Conservation (phyloP, 2,888 invertebrate species). For the Pharmacophagus antenor region DNA sequence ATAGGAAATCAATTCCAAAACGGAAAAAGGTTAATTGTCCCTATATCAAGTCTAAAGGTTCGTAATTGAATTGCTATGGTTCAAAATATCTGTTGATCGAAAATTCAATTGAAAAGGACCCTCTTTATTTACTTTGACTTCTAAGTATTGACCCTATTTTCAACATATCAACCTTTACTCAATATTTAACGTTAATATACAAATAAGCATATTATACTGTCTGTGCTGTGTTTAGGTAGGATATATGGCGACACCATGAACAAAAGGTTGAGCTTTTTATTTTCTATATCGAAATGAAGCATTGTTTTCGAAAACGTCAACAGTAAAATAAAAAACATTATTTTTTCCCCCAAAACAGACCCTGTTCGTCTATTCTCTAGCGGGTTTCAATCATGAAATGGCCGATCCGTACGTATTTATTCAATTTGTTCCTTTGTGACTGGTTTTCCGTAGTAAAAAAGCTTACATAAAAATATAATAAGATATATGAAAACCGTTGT, state of each 20-base stretch:
- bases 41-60: not conserved
- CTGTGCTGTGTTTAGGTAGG: too few relatives aligned
- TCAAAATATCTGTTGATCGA: not conserved
- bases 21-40: too few relatives aligned
- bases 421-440: conserved; percentile 4
- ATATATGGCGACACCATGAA: too few relatives aligned
- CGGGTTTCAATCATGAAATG: conserved; percentile 13
- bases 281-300: not conserved
- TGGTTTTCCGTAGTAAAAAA: conserved; percentile 10
- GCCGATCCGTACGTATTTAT: conserved; percentile 4
- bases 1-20: not conserved
- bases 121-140: not conserved
- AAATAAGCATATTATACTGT: too few relatives aligned
- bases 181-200: not conserved
- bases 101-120: conserved; percentile 2
- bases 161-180: not conserved
- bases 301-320: not conserved
- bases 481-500: not conserved
- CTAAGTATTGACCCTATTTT: not conserved
- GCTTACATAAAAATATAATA: not conserved
- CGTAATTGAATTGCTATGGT: not conserved
- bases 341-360: not conserved
- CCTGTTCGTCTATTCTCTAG: conserved; percentile 3
- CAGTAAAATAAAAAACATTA: not conserved
- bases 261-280: not conserved